Percentiles rank a stretch among this genome's conserved stretches.
phyloP scores from a whole-genome alignment of 2,888 invertebrate species.

The Trachelus troglodyta region DNA sequence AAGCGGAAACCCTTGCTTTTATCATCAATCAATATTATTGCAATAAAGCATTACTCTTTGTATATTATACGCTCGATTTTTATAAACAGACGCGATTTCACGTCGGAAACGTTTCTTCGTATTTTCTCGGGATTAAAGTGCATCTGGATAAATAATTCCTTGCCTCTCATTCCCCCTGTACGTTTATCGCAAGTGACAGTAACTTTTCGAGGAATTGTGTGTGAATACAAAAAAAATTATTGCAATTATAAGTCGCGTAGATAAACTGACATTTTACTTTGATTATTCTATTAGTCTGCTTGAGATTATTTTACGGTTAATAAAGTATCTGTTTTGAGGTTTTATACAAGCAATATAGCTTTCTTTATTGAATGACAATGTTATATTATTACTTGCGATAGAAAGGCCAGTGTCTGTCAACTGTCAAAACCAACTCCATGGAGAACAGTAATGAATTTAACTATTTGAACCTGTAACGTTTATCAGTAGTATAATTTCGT shows the following conservation, averaged over 20 bases:
- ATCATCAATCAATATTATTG: not conserved
- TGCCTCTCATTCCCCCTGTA: not conserved
- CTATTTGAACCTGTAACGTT: not conserved
- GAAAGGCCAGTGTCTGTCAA: not conserved
- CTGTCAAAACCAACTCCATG: not conserved
- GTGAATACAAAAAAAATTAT: not conserved
- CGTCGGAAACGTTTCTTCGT: not conserved
- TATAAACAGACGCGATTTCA: not conserved
- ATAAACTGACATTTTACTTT: not conserved
- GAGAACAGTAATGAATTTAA: not conserved
- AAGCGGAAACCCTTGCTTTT: not conserved
- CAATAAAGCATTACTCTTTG: slow-evolving; percentile 4
- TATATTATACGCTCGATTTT: not conserved
- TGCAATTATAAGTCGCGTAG: not conserved
- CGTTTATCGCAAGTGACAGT: not conserved
- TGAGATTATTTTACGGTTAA: not conserved
- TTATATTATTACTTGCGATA: not conserved
- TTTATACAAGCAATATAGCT: not conserved
- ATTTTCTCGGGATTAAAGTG: not conserved
- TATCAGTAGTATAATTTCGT: no score
- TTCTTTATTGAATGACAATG: not conserved
- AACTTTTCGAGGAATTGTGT: not conserved
- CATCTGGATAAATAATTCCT: not conserved
- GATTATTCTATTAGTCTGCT: not conserved
- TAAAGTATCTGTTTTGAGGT: not conserved